Percentiles rank a stretch among this genome's conserved stretches.
Conservation (phyloP, 1,140 invertebrate species). For the Anastrepha obliqua region DNA sequence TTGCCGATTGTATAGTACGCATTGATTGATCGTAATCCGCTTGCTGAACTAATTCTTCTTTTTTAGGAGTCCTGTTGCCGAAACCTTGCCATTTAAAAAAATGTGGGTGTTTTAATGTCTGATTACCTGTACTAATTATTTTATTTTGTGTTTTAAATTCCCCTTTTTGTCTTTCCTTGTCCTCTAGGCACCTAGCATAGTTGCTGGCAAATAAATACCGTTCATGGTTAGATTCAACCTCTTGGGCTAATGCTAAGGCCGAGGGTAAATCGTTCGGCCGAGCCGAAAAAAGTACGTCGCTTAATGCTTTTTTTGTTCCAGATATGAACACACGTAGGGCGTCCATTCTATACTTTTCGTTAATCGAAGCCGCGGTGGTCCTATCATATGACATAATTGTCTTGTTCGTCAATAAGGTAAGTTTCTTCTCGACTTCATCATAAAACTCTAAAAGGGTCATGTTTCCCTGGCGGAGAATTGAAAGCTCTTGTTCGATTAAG, state of each 20-base stretch:
- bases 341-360: constrained; percentile 56
- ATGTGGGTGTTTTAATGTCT: constrained; percentile 40
- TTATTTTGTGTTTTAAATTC: neutral
- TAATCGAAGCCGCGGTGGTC: constrained; percentile 26
- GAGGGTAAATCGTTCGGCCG: constrained; percentile 58
- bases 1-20: no score
- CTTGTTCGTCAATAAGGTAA: constrained; percentile 58
- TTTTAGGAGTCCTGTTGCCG: neutral
- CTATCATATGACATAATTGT: constrained; percentile 58
- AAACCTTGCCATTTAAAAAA: neutral
- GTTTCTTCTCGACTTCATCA: constrained; percentile 53
- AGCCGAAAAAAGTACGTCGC: constrained; percentile 57
- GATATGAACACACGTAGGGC: constrained; percentile 56
- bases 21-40: neutral
- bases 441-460: constrained; percentile 56
- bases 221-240: constrained; percentile 59
- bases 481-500: constrained; percentile 58
- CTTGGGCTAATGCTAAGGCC: constrained; percentile 59
- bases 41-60: neutral
- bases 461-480: constrained; percentile 53
- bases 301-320: constrained; percentile 51
- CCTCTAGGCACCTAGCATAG: constrained; percentile 55
- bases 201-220: constrained; percentile 57
- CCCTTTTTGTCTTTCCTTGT: neutral
- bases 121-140: neutral